Base-by-base conservation (phyloP, 2,797 vertebrate genomes). In the Lateolabrax maculatus region DNA sequence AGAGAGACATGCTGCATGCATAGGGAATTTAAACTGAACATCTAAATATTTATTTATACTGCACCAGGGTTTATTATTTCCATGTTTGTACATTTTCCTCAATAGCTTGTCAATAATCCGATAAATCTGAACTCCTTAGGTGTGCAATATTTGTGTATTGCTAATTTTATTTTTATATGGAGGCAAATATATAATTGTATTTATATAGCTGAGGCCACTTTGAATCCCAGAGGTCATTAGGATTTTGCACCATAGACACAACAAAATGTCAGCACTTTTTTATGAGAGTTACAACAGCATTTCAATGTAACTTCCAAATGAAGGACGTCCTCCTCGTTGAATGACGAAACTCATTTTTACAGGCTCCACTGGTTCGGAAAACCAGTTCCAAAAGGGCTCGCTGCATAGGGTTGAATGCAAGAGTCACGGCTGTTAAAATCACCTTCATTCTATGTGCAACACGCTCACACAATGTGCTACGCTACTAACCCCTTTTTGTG, bases 91-190 rank as follows among this genome's bases (percentile, higher is more conserved):
- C 75, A 90, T 91, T 92, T 86, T 90, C 71, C 78, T 87, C 68
- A 18, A 52, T 79, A 81, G 82, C 76, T 83, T 74, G 79, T 91
- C 75, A 49, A 81, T 52, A 77, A 90, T 80, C 84, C 61, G 76
- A 87, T 69, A 67, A 87, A 79, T 85, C 70, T 57, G 69, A 79
- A 84, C 85, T 88, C 87, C 80, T 66, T 92, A 82, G 83, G 73
- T 84, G 90, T 93, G 90, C 90, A 92, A 93, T 92, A 93, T 92
- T 82, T 87, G 77, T 93, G 91, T 90, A 89, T 84, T 85, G 91
- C 88, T 88, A 53, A 91, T 93, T 92, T 94, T 94, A 94, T 93
- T 94, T 94, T 94, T 94, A 87, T 94, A 95, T 93, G 85, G 86
- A 92, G 86, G 90, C 85, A 87, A 80, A 93, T 90, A 89, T 89